Base-by-base conservation (phyloP, 1,140 invertebrate species). In the Bombus picipes region DNA sequence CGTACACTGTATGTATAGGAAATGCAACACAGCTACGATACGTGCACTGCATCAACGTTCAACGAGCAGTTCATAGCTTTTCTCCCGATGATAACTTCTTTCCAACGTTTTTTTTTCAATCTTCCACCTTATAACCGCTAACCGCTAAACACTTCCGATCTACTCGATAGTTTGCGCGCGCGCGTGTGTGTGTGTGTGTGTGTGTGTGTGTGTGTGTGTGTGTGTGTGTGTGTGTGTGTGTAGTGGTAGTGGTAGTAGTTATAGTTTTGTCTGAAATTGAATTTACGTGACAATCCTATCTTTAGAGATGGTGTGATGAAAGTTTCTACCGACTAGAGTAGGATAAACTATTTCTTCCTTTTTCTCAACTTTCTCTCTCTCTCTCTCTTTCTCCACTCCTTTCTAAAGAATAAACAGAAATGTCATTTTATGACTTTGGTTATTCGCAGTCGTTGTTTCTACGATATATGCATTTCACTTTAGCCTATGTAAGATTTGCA, bases 11-110 rank as follows among this genome's bases (percentile, higher is more conserved):
- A 43, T 47, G 66, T 66, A 79, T 34, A 62, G 39, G 37, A 34
- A 59, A 72, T 85, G 66, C 68, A 80, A 53, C 72, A 66, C 32
- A 34, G 15, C 41, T 47, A 70, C 28, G 53, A 80, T 62, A 22
- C 53, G 32, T 39, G 15, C 34, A 83, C n/a, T 5, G n/a, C 3
- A 72, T 70, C 66, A 10, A 5, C 39, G 39, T n/a, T 47, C n/a
- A 47, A 32, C 68, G 8, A 62, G 39, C 76, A 34, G 47, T 85
- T 71, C 73, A 53, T 70, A 18, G 73, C 43, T 57, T 57, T 47
- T 57, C 59, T 32, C 47, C 0, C 47, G 12, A 10, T n/a, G 9
- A 37, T 59, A 32, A 43, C 22, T 43, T 47, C 34, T 25, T 78
- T 68, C n/a, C 2, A 43, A 59, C 53, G 47, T 12, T 39, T 57